phyloP scores from a whole-genome alignment of 2,797 vertebrate species.

The Ficedula albicollis region DNA sequence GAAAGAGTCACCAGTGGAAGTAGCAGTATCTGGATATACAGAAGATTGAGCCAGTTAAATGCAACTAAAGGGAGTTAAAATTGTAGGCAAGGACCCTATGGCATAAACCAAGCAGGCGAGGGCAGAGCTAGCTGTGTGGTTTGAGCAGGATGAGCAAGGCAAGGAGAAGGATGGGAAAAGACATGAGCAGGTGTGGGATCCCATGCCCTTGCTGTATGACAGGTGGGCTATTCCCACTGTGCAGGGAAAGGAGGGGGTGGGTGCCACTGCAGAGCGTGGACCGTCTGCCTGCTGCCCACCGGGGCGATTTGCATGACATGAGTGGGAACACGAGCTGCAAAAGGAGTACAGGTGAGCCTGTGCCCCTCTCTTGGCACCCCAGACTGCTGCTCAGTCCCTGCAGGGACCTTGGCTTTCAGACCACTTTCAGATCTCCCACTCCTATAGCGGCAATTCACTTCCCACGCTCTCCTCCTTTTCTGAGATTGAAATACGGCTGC shows the following conservation, averaged over 20 bases:
- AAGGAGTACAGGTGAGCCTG: not conserved
- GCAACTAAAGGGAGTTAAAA: not conserved
- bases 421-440: not conserved
- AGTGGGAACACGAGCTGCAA: not conserved
- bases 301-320: accelerated
- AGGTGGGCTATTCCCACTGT: not conserved
- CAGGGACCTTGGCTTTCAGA: not conserved
- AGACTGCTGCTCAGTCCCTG: not conserved
- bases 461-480: not conserved
- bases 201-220: not conserved
- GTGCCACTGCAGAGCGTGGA: accelerated
- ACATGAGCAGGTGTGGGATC: not conserved
- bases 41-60: not conserved
- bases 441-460: not conserved
- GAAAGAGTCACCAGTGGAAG: not conserved
- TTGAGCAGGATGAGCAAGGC: not conserved
- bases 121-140: not conserved
- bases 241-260: not conserved
- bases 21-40: not conserved
- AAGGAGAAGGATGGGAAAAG: not conserved
- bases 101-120: not conserved
- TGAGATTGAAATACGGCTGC: not conserved
- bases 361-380: not conserved
- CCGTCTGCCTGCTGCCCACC: not conserved
- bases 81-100: not conserved